Conservation (phyloP, 2,113 vertebrate species). For the Chaetorhynchus papuensis region DNA sequence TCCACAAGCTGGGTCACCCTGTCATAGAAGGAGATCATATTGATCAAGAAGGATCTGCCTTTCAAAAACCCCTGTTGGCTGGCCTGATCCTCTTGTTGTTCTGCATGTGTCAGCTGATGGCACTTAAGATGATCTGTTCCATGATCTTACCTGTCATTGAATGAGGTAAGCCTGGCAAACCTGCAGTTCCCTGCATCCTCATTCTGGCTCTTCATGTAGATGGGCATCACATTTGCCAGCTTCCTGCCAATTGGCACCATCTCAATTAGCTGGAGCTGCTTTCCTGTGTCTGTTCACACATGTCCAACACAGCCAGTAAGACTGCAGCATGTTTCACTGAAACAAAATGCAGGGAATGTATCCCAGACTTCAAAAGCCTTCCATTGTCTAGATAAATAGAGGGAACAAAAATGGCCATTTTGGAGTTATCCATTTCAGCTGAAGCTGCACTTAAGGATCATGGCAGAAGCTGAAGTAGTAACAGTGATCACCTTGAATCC, state of each 20-base stretch:
- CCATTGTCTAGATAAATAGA: not conserved
- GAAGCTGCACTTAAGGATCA: not conserved
- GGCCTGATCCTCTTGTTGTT: not conserved
- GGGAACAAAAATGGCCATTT: not conserved
- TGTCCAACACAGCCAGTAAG: not conserved
- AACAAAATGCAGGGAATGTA: not conserved
- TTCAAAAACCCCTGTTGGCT: not conserved
- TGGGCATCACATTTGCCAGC: not conserved
- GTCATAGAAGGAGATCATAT: not conserved
- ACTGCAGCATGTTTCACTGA: not conserved
- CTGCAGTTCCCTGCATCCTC: not conserved
- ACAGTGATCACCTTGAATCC: not conserved
- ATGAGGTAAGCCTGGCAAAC: not conserved
- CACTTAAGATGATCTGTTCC: not conserved
- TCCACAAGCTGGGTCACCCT: too few species aligned
- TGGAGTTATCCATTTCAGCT: not conserved
- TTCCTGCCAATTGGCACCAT: not conserved
- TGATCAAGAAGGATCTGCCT: not conserved
- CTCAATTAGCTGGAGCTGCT: not conserved
- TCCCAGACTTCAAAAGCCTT: not conserved
- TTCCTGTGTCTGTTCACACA: not conserved
- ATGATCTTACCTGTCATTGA: not conserved
- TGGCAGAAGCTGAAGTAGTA: not conserved
- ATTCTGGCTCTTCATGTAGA: not conserved
- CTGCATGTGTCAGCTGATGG: not conserved